Conservation (phyloP, 2,113 vertebrate species). For the Spheniscus mendiculus region DNA sequence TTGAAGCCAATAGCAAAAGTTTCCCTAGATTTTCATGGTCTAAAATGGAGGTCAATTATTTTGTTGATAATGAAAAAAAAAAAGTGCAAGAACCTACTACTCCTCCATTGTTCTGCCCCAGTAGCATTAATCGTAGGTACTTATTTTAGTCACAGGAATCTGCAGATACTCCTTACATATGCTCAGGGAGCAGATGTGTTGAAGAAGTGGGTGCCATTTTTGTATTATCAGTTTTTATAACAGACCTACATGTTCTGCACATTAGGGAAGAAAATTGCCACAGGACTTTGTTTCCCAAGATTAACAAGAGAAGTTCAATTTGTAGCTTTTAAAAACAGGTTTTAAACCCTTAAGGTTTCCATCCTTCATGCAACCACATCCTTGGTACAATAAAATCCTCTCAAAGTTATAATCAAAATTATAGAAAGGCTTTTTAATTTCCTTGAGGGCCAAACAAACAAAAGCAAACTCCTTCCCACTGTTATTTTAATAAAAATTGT, state of each 20-base stretch:
- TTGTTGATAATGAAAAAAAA: neutral
- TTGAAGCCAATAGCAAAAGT: neutral
- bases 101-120: neutral
- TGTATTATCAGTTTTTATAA: neutral
- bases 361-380: conserved; percentile 40
- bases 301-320: conserved; percentile 28
- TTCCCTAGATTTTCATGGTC: neutral
- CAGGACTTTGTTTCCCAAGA: neutral
- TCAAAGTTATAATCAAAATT: conserved; percentile 61
- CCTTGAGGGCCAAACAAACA: conserved; percentile 64
- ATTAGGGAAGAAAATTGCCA: conserved; percentile 13
- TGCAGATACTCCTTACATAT: neutral
- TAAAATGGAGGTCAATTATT: neutral
- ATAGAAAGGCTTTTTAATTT: conserved; percentile 57
- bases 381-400: conserved; percentile 47
- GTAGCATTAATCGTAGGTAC: neutral
- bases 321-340: conserved; percentile 39
- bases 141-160: neutral
- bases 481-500: conserved; percentile 57
- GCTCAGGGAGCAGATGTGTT: neutral
- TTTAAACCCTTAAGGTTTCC: conserved; percentile 51
- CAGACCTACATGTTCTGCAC: neutral
- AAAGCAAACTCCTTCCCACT: conserved; percentile 39
- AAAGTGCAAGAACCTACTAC: neutral
- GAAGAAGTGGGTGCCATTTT: neutral